phyloP scores from a whole-genome alignment of 1,140 invertebrate genomes.

The Matsumurasca onukii region DNA sequence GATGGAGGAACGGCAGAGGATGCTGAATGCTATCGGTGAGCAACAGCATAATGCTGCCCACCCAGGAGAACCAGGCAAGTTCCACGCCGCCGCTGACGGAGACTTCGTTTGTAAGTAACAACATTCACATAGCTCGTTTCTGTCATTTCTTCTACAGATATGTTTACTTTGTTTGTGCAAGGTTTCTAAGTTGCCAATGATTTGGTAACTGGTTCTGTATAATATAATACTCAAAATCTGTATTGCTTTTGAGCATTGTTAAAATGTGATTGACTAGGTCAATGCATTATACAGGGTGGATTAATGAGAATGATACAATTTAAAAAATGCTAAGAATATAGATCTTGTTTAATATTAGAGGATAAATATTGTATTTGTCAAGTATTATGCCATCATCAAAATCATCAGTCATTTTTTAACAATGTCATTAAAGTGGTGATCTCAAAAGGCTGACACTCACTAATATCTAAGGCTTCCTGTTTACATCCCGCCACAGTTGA shows the following conservation, averaged over 20 bases:
- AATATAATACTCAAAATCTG: background rate
- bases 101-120: slow-evolving; percentile 83
- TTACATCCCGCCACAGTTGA: too few species aligned
- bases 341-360: too few species aligned
- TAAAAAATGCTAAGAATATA: too few species aligned
- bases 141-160: background rate
- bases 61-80: slow-evolving; percentile 39
- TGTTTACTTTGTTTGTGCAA: too few species aligned
- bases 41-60: slow-evolving; percentile 5
- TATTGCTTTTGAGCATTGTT: background rate
- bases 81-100: slow-evolving; percentile 59
- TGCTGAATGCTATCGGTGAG: background rate
- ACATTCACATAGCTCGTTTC: background rate
- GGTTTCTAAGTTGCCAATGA: too few species aligned
- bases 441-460: too few species aligned
- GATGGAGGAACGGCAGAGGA: slow-evolving; percentile 12
- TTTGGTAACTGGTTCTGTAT: background rate
- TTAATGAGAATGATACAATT: too few species aligned
- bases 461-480: too few species aligned
- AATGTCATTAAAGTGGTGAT: too few species aligned
- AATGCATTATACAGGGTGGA: background rate
- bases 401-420: too few species aligned
- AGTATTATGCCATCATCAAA: too few species aligned
- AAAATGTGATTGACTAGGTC: background rate
- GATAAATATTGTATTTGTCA: too few species aligned